phyloP scores from a whole-genome alignment of 2,113 vertebrate species.

The Dendrocopos noguchii region DNA sequence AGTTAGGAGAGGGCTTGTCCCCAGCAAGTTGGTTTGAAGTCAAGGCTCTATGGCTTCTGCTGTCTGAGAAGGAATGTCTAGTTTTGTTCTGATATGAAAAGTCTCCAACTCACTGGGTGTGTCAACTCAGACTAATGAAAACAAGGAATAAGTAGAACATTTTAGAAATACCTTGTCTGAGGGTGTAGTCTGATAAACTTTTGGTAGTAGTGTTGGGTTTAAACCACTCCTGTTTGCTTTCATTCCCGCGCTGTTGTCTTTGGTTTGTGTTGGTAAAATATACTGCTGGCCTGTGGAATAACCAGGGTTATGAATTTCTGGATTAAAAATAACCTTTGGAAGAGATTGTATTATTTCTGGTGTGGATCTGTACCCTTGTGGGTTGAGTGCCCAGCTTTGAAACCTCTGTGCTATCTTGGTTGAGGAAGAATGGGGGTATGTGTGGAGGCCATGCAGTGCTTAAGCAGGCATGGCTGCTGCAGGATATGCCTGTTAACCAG shows the following conservation, averaged over 20 bases:
- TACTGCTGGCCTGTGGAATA: neutral
- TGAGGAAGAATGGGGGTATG: neutral
- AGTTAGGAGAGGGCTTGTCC: neutral
- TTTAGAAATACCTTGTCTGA: neutral
- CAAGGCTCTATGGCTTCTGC: neutral
- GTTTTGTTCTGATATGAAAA: neutral
- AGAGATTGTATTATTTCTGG: neutral
- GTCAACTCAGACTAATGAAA: neutral
- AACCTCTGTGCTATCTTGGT: neutral
- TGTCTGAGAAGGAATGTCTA: neutral
- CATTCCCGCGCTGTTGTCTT: neutral
- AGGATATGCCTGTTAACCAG: neutral
- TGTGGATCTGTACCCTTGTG: neutral
- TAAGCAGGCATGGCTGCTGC: neutral
- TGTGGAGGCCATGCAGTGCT: neutral
- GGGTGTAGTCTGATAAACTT: neutral
- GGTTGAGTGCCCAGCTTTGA: neutral
- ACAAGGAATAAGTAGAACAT: neutral
- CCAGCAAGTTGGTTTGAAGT: neutral
- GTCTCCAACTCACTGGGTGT: neutral
- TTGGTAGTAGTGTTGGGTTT: neutral
- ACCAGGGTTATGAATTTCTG: neutral
- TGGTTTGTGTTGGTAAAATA: neutral
- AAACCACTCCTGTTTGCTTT: neutral
- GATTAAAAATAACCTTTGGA: neutral